phyloP scores from a whole-genome alignment of 1,140 invertebrate genomes.

The Helicoverpa armigera region DNA sequence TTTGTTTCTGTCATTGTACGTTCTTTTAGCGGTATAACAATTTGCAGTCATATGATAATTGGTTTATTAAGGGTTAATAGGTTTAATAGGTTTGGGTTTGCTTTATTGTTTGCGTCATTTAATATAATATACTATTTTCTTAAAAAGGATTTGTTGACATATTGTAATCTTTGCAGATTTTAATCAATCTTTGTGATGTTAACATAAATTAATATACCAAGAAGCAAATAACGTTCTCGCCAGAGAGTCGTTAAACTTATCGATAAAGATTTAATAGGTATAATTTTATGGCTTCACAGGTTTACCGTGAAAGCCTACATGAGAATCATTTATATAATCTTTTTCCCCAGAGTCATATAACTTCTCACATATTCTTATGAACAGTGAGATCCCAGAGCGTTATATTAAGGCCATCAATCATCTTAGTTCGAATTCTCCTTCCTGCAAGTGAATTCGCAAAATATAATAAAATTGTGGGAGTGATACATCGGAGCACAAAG shows the following conservation, averaged over 20 bases:
- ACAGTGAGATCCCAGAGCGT: slow-evolving; percentile 53
- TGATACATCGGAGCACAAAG: slow-evolving; percentile 78
- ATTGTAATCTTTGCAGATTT: too few relatives aligned
- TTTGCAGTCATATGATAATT: slow-evolving; percentile 25
- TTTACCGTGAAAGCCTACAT: not conserved
- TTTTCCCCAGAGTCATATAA: slow-evolving; percentile 79
- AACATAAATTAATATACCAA: not conserved
- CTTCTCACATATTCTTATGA: slow-evolving; percentile 66
- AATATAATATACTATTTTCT: too few relatives aligned
- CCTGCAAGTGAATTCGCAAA: slow-evolving; percentile 79
- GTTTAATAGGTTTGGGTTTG: not conserved
- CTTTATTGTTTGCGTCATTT: not conserved
- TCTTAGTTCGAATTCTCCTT: slow-evolving; percentile 65
- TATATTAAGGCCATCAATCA: slow-evolving; percentile 79
- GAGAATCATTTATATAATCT: slow-evolving; percentile 1
- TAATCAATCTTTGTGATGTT: not conserved
- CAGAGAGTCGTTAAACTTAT: not conserved
- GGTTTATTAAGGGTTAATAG: slow-evolving; percentile 3
- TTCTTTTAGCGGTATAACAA: not conserved
- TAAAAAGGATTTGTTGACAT: too few relatives aligned
- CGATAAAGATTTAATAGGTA: not conserved
- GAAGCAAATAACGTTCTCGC: too few relatives aligned
- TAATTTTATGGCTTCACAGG: too few relatives aligned
- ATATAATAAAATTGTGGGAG: slow-evolving; percentile 84
- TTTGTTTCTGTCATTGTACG: slow-evolving; percentile 36